A percentile compares a stretch with the other conserved stretches of the same genome.
Evolutionary conservation across 2,113 vertebrate genomes (phyloP).

Genomic region (Meriones unguiculatus): DNA sequence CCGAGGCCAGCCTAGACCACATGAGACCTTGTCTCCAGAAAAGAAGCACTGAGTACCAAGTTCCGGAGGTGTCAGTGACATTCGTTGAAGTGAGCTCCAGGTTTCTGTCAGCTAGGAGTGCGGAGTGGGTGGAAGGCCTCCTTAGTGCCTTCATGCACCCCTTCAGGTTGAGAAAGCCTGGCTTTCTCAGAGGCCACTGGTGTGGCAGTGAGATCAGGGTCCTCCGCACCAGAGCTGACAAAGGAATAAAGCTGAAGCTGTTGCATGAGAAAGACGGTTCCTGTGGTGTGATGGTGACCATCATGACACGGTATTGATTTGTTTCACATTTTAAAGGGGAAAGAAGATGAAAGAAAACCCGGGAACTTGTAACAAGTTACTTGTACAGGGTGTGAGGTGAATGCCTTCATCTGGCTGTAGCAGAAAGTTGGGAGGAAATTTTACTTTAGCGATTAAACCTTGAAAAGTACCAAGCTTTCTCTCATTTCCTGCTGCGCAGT

Average conservation of each 20-base stretch:
- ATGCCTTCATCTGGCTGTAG: not conserved
- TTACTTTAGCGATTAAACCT: too few species aligned
- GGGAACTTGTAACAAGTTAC: not conserved
- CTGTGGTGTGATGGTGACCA: rapidly evolving
- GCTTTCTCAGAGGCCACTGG: rapidly evolving
- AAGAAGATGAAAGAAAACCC: not conserved
- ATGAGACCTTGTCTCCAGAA: not conserved
- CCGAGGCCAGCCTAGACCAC: not conserved
- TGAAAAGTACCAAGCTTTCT: rapidly evolving
- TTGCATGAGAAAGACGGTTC: not conserved
- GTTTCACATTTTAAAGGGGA: constrained; percentile 62
- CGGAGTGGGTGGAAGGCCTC: not conserved
- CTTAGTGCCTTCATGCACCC: rapidly evolving
- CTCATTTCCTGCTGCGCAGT: rapidly evolving
- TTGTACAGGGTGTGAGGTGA: rapidly evolving
- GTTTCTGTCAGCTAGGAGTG: not conserved
- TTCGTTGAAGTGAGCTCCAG: not conserved
- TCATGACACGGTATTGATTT: rapidly evolving
- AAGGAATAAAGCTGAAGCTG: not conserved
- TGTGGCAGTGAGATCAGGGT: not conserved
- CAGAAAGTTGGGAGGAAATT: not conserved
- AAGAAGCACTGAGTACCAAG: not conserved
- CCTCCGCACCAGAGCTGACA: not conserved
- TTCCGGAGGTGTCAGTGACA: not conserved
- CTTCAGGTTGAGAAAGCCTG: not conserved